Base-by-base conservation (phyloP, 37 sponge, comb jelly and placozoan species). In the Mnemiopsis leidyi region DNA sequence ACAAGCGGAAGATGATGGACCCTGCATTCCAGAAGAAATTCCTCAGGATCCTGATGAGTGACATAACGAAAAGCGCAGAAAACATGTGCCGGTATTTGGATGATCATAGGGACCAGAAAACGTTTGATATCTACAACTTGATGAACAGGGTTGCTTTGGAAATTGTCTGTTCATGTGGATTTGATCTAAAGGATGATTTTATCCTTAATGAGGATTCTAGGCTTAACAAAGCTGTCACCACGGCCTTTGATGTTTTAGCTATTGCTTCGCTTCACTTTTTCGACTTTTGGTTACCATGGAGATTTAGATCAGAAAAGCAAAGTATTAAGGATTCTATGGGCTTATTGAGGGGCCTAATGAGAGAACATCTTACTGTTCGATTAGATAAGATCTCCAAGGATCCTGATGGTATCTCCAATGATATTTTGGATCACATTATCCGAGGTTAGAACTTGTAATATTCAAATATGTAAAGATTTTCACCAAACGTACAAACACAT, bases 121-220 rank as follows among this genome's bases (percentile, higher is more conserved):
- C 73, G 24, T n/a, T 69, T 23, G 73, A 69, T 25, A 69, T 69
- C 3, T 69, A 69, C 29, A 69, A 20, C 29, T 3, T 69, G 2
- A 69, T 69, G 73, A 69, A 28, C 2, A 69, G 73, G 21, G 73
- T 69, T 69, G 73, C 73, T n/a, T 69, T 69, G n/a, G 73, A 69
- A 25, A 20, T 69, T 28, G 73, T 69, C 3, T 69, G 73, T 69
- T 28, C 73, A 2, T 21, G 73, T 21, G 73, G 73, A 21, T 69
- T 69, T 69, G 73, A 69, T 20, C 29, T 69, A 3, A 69, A 25
- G n/a, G 73, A 69, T 69, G 73, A 69, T 28, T 69, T 69, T 25
- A 69, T 69, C n/a, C 9, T 69, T 1, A 20, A 5, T 20, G 73
- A 69, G n/a, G 29, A 69, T 69, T 69, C 73, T n/a, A 21, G 2